Base-by-base conservation (phyloP, 2,113 vertebrate species). In the Hippocampus barbouri region DNA sequence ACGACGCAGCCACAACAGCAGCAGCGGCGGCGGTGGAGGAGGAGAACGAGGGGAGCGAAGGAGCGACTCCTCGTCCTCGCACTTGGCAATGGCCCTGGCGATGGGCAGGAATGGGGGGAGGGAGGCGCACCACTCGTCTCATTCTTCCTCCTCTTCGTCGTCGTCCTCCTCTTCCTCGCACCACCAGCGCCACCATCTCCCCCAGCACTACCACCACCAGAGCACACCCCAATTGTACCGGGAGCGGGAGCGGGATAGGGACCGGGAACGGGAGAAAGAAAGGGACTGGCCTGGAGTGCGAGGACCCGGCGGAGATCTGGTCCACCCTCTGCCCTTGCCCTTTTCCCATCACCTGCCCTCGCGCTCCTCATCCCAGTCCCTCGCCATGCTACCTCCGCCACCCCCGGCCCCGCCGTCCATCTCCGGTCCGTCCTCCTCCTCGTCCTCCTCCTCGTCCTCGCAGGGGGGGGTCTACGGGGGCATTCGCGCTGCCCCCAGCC, bases 1-100 rank as follows among this genome's bases (percentile, higher is more conserved):
- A 6, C 95, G 94, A 89, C 92, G 94, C 75, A 94, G 94, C 78
- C 93, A 92, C 41, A 92, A 92, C 73, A 90, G 92, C 81, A 77
- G 88, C 73, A 90, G 92, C 81, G 78, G 88, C 75, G 63, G 92
- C 81, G 77, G 88, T 73, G 63, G 81, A 2, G 73, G 82, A 5
- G 75, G 82, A 1, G 81, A 82, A 0, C 74, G 51, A 1, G 77
- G 82, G 10, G 88, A 90, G 56, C 87, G 90, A 75, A 76, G 92
- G 20, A 81, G 89, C 30, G 90, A 92, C 7, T 86, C 87, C 62
- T 83, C 89, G 5, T 86, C 89, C 61, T 86, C 87, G 54, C 87
- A 90, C 53, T 51, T 88, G 51, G 80, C 79, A 1, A 34, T 89
- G 77, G 89, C 79, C 25, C 68, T 90, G 70, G 89, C 85, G 21